Percentiles rank a stretch among this genome's conserved stretches.
Conservation (phyloP, 2,113 vertebrate genomes). For the Geococcyx californianus region DNA sequence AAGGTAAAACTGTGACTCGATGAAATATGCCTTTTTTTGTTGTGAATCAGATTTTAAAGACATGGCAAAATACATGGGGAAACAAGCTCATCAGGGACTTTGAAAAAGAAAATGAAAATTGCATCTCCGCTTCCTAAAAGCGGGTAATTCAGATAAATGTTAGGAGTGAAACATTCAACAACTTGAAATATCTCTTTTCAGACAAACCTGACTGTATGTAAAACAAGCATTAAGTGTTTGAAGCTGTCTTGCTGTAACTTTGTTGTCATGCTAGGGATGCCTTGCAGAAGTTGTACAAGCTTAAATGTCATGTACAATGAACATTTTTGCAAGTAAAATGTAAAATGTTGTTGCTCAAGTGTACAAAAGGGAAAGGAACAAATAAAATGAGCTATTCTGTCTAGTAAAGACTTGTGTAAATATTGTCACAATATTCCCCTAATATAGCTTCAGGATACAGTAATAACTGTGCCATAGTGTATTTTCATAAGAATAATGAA, state of each 20-base stretch:
- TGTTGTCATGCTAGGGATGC: neutral
- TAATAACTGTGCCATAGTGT: neutral
- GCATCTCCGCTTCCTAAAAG: neutral
- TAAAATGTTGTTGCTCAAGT: neutral
- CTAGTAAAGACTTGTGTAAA: neutral
- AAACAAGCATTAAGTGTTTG: neutral
- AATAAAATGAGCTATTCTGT: neutral
- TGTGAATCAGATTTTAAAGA: neutral
- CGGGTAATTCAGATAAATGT: neutral
- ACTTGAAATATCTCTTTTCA: neutral
- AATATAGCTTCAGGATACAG: neutral
- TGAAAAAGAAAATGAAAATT: neutral
- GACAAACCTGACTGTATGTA: neutral
- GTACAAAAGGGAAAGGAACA: neutral
- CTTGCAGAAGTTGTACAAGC: neutral
- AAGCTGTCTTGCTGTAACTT: neutral
- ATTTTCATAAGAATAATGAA: neutral
- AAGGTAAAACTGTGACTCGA: neutral
- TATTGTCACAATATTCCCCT: neutral
- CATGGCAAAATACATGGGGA: neutral
- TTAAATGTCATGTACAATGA: neutral
- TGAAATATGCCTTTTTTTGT: neutral
- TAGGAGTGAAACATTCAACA: neutral
- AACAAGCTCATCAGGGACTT: accelerated
- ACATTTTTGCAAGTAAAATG: neutral